Percentiles rank a stretch among this genome's conserved stretches.
phyloP scores from a whole-genome alignment of 1,140 invertebrate genomes.

The Bombus waltoni region DNA sequence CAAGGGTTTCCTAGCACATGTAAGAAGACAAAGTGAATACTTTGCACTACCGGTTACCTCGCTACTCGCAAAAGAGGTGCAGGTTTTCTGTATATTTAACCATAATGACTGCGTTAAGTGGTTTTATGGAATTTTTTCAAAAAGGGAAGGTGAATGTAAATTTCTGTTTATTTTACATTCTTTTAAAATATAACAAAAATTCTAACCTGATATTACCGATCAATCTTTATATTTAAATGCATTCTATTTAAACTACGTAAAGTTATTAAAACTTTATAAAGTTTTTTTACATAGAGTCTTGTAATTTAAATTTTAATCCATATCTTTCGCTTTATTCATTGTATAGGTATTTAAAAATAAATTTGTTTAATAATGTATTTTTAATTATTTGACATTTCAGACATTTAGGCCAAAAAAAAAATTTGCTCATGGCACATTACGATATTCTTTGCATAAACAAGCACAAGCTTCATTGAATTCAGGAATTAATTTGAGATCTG shows the following conservation, averaged over 20 bases:
- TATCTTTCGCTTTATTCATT: neutral
- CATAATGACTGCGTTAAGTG: constrained; percentile 83
- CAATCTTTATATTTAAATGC: neutral
- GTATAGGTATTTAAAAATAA: neutral
- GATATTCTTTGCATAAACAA: constrained; percentile 96
- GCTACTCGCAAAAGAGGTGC: constrained; percentile 6
- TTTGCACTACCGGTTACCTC: constrained; percentile 17
- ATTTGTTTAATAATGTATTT: neutral
- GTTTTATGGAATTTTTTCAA: constrained; percentile 91
- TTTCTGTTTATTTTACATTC: neutral
- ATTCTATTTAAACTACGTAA: neutral
- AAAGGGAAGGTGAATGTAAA: constrained; percentile 88
- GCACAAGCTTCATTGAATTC: constrained; percentile 96
- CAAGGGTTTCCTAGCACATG: neutral
- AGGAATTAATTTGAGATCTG: constrained; percentile 94
- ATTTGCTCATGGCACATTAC: constrained; percentile 94
- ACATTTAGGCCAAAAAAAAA: constrained; percentile 96
- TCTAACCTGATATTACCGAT: constrained; percentile 37
- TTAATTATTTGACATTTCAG: constrained; percentile 80
- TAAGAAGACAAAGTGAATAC: constrained; percentile 6
- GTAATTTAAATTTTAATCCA: neutral
- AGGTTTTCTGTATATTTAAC: neutral
- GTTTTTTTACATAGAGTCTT: too few relatives aligned
- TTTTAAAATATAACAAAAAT: neutral
- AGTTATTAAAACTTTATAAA: too few relatives aligned